Percentiles rank a stretch among this genome's conserved stretches.
Evolutionary conservation across 53 echinoderm and acorn worm genomes (phyloP).

Genomic region (Astropecten irregularis): DNA sequence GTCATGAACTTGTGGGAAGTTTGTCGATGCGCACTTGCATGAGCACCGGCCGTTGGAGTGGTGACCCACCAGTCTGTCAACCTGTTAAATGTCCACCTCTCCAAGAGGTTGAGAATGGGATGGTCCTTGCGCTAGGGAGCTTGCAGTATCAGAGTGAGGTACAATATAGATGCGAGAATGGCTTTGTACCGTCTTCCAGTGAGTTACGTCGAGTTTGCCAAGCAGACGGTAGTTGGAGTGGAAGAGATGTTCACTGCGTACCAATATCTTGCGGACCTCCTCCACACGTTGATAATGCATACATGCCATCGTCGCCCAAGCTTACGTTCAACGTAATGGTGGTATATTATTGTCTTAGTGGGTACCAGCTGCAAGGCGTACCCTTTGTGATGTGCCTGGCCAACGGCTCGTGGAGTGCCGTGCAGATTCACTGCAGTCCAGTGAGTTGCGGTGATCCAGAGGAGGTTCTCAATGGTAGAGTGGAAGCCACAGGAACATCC

Average conservation of each 20-base stretch:
- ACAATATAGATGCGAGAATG: conserved; percentile 44
- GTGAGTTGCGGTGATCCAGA: conserved; percentile 30
- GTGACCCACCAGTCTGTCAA: conserved; percentile 50
- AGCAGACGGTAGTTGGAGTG: conserved; percentile 66
- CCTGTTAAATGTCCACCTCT: conserved; percentile 47
- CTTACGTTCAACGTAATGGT: conserved; percentile 30
- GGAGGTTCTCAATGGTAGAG: conserved; percentile 33
- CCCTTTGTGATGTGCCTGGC: conserved; percentile 44
- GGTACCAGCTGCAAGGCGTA: conserved; percentile 54
- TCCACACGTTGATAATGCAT: conserved; percentile 48
- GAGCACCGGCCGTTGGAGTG: conserved; percentile 66
- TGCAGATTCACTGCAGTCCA: conserved; percentile 27
- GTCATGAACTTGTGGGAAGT: conserved; percentile 64
- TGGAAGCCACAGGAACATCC: background rate
- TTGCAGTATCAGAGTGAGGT: conserved; percentile 22
- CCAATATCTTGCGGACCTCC: conserved; percentile 65
- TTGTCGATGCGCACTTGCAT: conserved; percentile 35
- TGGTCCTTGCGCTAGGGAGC: background rate
- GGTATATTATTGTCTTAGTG: conserved; percentile 48
- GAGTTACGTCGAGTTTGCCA: conserved; percentile 20
- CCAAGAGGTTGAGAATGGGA: conserved; percentile 24
- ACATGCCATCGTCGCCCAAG: background rate
- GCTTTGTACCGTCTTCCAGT: conserved; percentile 23
- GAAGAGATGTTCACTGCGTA: conserved; percentile 34
- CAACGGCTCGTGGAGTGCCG: conserved; percentile 56